Conservation (phyloP, 2,888 invertebrate species). For the Calameuta idolon region DNA sequence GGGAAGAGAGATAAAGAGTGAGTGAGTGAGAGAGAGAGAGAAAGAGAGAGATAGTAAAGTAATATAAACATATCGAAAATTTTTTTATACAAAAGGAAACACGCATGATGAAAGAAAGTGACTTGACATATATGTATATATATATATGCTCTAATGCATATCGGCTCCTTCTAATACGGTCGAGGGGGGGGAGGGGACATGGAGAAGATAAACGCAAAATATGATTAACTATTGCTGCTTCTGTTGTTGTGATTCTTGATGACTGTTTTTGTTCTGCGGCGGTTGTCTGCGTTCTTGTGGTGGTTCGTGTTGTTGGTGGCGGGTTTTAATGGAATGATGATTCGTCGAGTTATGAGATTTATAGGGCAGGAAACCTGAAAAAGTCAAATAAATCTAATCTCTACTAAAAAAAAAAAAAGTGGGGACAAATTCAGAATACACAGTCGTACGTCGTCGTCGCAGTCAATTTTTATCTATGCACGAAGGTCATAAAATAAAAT, state of each 20-base stretch:
- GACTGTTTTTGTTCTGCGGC: constrained; percentile 55
- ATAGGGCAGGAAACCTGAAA: constrained; percentile 60
- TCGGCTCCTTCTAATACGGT: constrained; percentile 38
- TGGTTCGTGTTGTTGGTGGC: constrained; percentile 50
- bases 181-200: too few species aligned
- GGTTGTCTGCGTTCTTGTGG: constrained; percentile 55
- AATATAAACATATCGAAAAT: neutral
- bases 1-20: neutral
- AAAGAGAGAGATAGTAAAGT: neutral
- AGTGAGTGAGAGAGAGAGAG: too few species aligned
- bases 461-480: too few species aligned
- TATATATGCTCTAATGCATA: constrained; percentile 32
- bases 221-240: constrained; percentile 48
- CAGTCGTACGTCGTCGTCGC: neutral
- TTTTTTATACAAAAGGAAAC: constrained; percentile 50
- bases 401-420: too few species aligned
- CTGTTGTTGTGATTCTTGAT: constrained; percentile 45
- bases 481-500: neutral
- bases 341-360: constrained; percentile 62
- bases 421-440: neutral
- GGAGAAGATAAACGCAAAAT: constrained; percentile 26
- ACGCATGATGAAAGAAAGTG: constrained; percentile 47
- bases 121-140: constrained; percentile 30
- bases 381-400: neutral
- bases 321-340: constrained; percentile 65